Conservation (phyloP, 2,113 vertebrate genomes). For the Caranx ignobilis region DNA sequence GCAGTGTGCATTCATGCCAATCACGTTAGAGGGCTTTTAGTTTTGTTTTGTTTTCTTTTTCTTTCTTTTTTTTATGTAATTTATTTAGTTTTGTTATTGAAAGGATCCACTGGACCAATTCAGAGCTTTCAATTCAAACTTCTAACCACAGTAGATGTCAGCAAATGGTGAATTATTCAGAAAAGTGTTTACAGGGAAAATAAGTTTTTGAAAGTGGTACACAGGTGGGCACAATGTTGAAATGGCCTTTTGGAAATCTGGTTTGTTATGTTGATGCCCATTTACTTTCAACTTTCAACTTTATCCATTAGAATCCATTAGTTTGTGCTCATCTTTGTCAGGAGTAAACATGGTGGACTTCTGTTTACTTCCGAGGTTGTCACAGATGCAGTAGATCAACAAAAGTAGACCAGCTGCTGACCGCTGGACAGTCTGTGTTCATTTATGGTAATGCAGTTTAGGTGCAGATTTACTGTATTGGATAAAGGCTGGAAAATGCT, state of each 20-base stretch:
- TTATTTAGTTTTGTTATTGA: background rate
- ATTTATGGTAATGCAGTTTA: too few species aligned
- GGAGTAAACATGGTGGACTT: too few species aligned
- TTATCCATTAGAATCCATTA: too few species aligned
- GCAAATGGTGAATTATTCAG: background rate
- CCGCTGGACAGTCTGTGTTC: too few species aligned
- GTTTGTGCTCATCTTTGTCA: too few species aligned
- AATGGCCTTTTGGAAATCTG: background rate
- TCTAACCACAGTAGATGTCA: background rate
- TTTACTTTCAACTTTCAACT: background rate
- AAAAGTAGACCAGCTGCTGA: too few species aligned
- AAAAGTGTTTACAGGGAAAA: too few species aligned
- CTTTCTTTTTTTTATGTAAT: background rate
- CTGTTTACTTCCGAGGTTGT: too few species aligned
- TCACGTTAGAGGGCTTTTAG: background rate
- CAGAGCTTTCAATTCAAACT: conserved; percentile 16
- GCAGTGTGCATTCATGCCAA: background rate
- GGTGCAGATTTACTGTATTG: too few species aligned
- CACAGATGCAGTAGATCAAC: too few species aligned
- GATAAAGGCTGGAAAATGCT: too few species aligned
- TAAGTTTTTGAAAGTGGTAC: background rate
- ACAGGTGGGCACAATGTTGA: background rate
- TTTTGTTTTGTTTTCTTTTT: background rate
- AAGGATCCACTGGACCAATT: background rate
- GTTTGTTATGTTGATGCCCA: background rate